Base-by-base conservation (phyloP, 2,113 vertebrate genomes). In the Siphamia tubifer region DNA sequence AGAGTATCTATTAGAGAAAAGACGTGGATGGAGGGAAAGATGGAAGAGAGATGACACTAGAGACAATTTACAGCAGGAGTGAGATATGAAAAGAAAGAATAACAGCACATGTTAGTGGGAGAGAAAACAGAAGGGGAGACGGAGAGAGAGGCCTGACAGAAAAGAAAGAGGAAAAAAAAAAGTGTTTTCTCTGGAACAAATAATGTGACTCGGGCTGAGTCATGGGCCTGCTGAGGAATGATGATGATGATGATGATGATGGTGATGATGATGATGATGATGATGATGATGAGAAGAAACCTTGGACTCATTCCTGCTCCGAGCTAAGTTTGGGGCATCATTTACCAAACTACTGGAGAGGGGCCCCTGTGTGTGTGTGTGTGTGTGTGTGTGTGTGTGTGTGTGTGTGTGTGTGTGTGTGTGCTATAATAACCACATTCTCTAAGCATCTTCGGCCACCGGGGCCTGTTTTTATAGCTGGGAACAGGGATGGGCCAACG, bases 111-210 rank as follows among this genome's bases (percentile, higher is more conserved):
- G 55, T 81, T 70, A 74, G 74, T 20, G 36, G 51, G 44, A 74
- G 67, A 49, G 60, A 87, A 82, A 77, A 84, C 48, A 82, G 81
- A 80, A 58, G 13, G 58, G 58, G 52, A 23, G 28, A 43, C n/a
- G n/a, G n/a, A 80, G 48, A 62, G 51, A 68, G 54, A 82, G 58
- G 39, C 58, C 65, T 65, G 70, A 88, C 80, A 83, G 74, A 81
- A 78, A 77, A 87, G 88, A n/a, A n/a, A n/a, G n/a, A n/a, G n/a
- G n/a, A n/a, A n/a, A n/a, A n/a, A n/a, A 87, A 55, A 60, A 25
- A 8, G 74, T 91, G 89, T 92, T 92, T 93, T 90, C 86, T 90
- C 90, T 93, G 91, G 92, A 94, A 94, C 89, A 92, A 92, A 92
- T 92, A 90, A 92, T 92, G 87, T 91, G 87, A 90, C 83, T 72